Evolutionary conservation across 2,797 vertebrate genomes (phyloP).

Genomic region (Microchirus variegatus): DNA sequence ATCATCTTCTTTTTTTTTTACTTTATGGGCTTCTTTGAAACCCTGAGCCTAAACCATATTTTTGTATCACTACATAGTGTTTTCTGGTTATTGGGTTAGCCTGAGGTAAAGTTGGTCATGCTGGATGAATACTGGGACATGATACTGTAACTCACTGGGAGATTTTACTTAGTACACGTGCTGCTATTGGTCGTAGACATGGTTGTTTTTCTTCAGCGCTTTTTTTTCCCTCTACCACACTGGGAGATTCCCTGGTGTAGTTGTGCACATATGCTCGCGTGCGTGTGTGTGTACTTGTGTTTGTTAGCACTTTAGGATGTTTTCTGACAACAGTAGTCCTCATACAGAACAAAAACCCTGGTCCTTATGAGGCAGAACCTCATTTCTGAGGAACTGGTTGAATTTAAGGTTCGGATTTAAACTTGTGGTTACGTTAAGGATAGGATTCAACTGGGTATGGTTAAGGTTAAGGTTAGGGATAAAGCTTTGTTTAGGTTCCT

Average conservation of each 20-base stretch:
- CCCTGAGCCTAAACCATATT: slow-evolving; percentile 40
- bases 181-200: slow-evolving; percentile 79
- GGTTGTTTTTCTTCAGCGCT: slow-evolving; percentile 43
- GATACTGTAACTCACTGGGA: slow-evolving; percentile 70
- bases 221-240: slow-evolving; percentile 26
- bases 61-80: slow-evolving; percentile 54
- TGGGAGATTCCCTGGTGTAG: slow-evolving; percentile 31
- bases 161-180: slow-evolving; percentile 67
- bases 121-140: slow-evolving; percentile 49
- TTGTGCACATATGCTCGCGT: slow-evolving; percentile 39
- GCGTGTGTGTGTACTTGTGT: slow-evolving; percentile 2
- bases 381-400: too few species aligned
- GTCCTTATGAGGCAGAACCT: too few species aligned
- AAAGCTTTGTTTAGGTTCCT: too few species aligned
- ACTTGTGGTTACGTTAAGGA: too few species aligned
- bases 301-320: too few species aligned
- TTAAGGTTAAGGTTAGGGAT: too few species aligned
- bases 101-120: slow-evolving; percentile 40
- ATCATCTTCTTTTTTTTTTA: slow-evolving; percentile 14
- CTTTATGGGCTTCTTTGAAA: slow-evolving; percentile 40
- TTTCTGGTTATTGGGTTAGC: slow-evolving; percentile 42
- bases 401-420: too few species aligned
- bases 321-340: too few species aligned
- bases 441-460: too few species aligned
- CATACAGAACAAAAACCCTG: too few species aligned